Percentiles rank a stretch among this genome's conserved stretches.
phyloP scores from a whole-genome alignment of 2,113 vertebrate genomes.

The Echinops telfairi region DNA sequence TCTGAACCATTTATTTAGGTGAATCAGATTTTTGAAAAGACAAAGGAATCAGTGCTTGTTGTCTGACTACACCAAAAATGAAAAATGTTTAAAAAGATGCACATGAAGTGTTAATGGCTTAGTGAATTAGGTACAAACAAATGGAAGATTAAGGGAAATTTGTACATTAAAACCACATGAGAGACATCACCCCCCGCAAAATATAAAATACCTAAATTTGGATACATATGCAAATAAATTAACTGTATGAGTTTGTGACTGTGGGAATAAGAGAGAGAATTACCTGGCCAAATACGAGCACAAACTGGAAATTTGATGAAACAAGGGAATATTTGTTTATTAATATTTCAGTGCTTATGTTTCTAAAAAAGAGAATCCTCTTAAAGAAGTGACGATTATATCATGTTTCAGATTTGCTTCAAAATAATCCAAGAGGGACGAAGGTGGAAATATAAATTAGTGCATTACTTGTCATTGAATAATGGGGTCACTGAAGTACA shows the following conservation, averaged over 20 bases:
- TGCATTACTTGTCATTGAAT: neutral
- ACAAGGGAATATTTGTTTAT: neutral
- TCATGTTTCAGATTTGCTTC: neutral
- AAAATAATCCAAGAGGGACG: neutral
- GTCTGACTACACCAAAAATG: neutral
- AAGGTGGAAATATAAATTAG: neutral
- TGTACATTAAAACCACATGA: slow-evolving; percentile 7
- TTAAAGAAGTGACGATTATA: neutral
- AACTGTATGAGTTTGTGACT: neutral
- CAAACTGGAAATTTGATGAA: neutral
- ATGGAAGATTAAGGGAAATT: neutral
- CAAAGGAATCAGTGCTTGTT: neutral
- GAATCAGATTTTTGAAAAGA: neutral
- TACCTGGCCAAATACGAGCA: neutral
- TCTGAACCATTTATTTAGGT: neutral
- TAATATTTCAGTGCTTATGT: neutral
- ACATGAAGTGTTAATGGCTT: slow-evolving; percentile 1
- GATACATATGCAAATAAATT: neutral
- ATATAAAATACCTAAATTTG: neutral
- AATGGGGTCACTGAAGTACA: neutral
- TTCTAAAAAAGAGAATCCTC: neutral
- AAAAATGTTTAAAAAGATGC: slow-evolving; percentile 41
- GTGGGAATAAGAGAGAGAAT: neutral
- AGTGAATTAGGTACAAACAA: slow-evolving; percentile 29
- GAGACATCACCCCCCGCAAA: neutral